Conservation (phyloP, 2,888 invertebrate genomes). For the Blera fallax region DNA sequence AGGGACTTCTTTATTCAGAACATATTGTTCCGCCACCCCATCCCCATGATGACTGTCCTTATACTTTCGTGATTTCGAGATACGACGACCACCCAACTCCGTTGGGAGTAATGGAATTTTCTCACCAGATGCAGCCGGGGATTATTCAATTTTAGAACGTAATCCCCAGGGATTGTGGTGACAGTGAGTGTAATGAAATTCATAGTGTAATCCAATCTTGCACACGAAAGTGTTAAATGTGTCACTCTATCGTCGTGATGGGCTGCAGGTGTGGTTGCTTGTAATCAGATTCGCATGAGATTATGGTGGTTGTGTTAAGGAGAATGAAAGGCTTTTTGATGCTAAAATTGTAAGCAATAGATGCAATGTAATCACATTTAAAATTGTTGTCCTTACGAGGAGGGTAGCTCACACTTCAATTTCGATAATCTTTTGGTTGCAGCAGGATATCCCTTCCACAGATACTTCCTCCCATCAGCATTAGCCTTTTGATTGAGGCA, state of each 20-base stretch:
- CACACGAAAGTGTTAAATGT: slow-evolving; percentile 61
- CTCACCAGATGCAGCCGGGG: slow-evolving; percentile 48
- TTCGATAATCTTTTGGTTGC: no score
- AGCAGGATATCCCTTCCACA: no score
- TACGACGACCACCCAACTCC: not conserved
- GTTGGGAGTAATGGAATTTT: slow-evolving; percentile 43
- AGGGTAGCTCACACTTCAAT: no score
- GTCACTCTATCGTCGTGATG: slow-evolving; percentile 21
- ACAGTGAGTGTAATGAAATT: slow-evolving; percentile 68
- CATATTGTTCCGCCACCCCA: not conserved
- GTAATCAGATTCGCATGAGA: slow-evolving; percentile 55
- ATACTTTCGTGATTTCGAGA: not conserved
- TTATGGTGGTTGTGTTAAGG: slow-evolving; percentile 14
- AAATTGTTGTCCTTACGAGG: no score
- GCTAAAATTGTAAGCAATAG: not conserved
- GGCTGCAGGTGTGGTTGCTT: slow-evolving; percentile 17
- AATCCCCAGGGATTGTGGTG: slow-evolving; percentile 63
- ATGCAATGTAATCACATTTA: no score
- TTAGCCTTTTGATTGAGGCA: no score
- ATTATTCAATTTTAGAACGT: slow-evolving; percentile 70
- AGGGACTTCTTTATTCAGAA: slow-evolving; percentile 8
- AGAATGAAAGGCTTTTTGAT: not conserved
- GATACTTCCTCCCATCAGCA: no score
- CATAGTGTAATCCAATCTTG: slow-evolving; percentile 66
- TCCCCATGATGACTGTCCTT: not conserved